A percentile compares a stretch with the other conserved stretches of the same genome.
These are phyloP conservation scores for Drosophila hamatofila DNA, from an alignment of 2,888 invertebrate genomes.

Conservation along the genomic window DNA sequence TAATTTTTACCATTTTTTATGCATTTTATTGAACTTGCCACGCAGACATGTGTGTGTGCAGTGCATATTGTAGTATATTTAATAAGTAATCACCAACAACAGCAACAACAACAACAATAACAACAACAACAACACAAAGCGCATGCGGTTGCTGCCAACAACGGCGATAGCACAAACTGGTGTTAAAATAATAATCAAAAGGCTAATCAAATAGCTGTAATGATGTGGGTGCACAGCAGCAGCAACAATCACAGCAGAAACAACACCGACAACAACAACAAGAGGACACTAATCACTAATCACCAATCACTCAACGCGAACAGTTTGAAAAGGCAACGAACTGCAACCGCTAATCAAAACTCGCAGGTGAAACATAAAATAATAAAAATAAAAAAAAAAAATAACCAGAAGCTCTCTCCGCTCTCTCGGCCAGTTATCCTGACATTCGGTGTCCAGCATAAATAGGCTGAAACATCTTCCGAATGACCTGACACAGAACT, in stretches of 20 bases:
- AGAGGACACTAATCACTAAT: slow-evolving; percentile 21
- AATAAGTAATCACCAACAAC: slow-evolving; percentile 73
- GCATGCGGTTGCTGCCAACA: slow-evolving; percentile 42
- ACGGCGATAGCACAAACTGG: slow-evolving; percentile 30
- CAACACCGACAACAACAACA: slow-evolving; percentile 43
- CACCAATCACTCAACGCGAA: slow-evolving; percentile 47
- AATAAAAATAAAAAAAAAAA: not conserved
- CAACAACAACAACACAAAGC: slow-evolving; percentile 19
- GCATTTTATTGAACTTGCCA: slow-evolving; percentile 1
- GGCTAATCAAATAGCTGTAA: slow-evolving; percentile 54
- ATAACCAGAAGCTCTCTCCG: not conserved
- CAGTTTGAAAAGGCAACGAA: slow-evolving; percentile 75
- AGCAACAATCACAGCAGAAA: slow-evolving; percentile 34
- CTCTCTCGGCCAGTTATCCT: slow-evolving; percentile 1
- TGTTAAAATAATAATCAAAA: slow-evolving; percentile 51
- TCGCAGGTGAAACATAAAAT: slow-evolving; percentile 14
- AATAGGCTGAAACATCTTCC: not conserved
- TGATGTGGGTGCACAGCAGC: slow-evolving; percentile 42
- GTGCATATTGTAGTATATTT: slow-evolving; percentile 52
- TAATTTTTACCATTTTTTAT: not conserved
- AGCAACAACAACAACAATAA: slow-evolving; percentile 18
- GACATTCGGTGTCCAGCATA: slow-evolving; percentile 27
- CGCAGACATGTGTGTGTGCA: not conserved
- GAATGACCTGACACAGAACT: not conserved
- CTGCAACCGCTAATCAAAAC: slow-evolving; percentile 83